Evolutionary conservation across 30 jellyfish, hydroid and myxozoan genomes (phyloP), one percentile per base, ranked within the genome.

Genomic region (Calvadosia cruxmelitensis): DNA sequence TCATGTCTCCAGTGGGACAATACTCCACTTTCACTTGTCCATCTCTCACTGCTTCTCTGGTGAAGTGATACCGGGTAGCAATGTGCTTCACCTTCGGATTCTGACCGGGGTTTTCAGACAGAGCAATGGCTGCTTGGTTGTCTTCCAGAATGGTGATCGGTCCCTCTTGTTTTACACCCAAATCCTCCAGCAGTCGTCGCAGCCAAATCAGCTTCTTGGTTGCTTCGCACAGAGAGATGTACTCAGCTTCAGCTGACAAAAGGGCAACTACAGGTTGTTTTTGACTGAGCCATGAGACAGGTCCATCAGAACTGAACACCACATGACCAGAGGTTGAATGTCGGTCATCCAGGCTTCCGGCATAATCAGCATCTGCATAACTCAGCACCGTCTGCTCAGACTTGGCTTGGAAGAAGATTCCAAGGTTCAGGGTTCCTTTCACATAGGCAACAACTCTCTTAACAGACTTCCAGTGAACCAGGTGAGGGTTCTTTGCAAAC

Each of bases 161-260:
- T 2, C 16, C n/a, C 25, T 25, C 29, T 24, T 13, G 5, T 30
- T 61, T n/a, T 31, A 29, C 67, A 0, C 33, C 68, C 3, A 62
- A 32, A 16, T 78, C 49, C 0, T 15, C 15, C 3, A 69, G 66
- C 1, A 69, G 64, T 31, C 62, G 92, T 48, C 49, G 72, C 34
- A 78, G 50, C 84, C 84, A 71, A 25, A 69, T 62, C 15, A 73
- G 53, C 53, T 77, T 81, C 53, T 77, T 75, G 1, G 75, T 7
- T 26, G 80, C 90, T 20, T 0, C 1, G 0, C 70, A 25, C 16
- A 68, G 31, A 3, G 90, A 81, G 0, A 77, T 61, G 50, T 69
- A 78, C 64, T 78, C 83, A 23, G 78, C 92, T 70, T 78, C 92
- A 2, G 84, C 72, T 2, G 84, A 53, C 0, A 84, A 78, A 15